phyloP scores from a whole-genome alignment of 1,140 invertebrate genomes.

The Musca vetustissima region DNA sequence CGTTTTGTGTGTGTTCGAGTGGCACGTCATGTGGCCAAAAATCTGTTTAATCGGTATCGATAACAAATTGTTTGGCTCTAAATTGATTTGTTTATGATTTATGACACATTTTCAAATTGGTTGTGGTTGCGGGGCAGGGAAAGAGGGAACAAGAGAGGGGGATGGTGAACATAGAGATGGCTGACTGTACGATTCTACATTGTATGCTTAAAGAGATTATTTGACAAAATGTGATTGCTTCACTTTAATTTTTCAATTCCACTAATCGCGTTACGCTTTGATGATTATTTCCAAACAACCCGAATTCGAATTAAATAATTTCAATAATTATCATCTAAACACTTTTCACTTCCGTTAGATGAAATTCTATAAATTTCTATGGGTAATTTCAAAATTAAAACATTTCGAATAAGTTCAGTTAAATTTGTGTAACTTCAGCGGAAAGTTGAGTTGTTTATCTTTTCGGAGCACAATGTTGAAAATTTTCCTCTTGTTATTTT shows the following conservation, averaged over 20 bases:
- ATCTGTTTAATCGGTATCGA: constrained; percentile 5
- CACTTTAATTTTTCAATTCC: no score
- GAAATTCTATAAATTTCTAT: not conserved
- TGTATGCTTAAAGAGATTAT: not conserved
- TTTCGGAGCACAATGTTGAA: not conserved
- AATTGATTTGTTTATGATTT: constrained; percentile 24
- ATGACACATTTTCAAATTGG: not conserved
- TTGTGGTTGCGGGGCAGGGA: not conserved
- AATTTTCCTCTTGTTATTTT: not conserved
- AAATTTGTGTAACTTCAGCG: no score
- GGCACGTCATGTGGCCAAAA: no score
- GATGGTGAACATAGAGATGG: no score
- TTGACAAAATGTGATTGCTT: not conserved
- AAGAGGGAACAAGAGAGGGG: not conserved
- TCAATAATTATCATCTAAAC: not conserved
- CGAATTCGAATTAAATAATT: not conserved
- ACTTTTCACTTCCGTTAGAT: not conserved
- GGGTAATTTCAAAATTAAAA: not conserved
- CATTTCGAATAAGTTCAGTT: no score
- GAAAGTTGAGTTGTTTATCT: no score
- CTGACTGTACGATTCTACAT: no score
- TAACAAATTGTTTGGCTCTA: constrained; percentile 18
- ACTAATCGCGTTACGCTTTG: no score
- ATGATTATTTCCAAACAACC: not conserved
- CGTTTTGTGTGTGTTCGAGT: no score